Base-by-base conservation (phyloP, 1,140 invertebrate genomes). In the Ceratina calcarata region DNA sequence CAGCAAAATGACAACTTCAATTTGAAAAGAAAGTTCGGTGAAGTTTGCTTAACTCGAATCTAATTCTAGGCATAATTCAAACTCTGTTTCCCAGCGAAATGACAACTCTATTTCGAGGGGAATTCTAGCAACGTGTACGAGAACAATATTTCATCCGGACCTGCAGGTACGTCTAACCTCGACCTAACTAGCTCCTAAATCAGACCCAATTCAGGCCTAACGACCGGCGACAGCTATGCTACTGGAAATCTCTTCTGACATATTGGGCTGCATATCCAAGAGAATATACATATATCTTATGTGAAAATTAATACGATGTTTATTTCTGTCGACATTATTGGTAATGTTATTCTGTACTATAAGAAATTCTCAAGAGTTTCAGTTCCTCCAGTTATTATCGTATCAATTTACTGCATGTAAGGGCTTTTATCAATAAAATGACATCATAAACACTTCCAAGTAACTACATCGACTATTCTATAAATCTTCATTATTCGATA, bases 181-280 rank as follows among this genome's bases (percentile, higher is more conserved):
- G 68, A 70, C 68, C 68, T 37, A 70, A 58, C 53, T n/a, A 16
- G 53, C 53, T 22, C 18, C 68, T 70, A 70, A 70, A 70, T 70
- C 68, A 70, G 68, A 70, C 57, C 55, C 53, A 58, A 70, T 57
- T 70, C 68, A 22, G 24, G 53, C 53, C 68, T 70, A 70, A 58
- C 68, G 45, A 67, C 45, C 66, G 20, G 45, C 45, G 66, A 51
- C 66, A 68, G 18, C n/a, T 66, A 49, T 49, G n/a, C 37, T 12
- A 24, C 66, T 24, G 27, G 20, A 4, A 37, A 16, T 15, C 53
- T 70, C 8, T 4, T 10, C 7, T n/a, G 27, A 20, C 53, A 15
- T 37, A n/a, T 37, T 16, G 20, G 27, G 27, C 27, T 32, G 16
- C 3, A 58, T 16, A 32, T 32, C 37, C 7, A 3, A 20, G 22